phyloP scores from a whole-genome alignment of 2,888 invertebrate species.

The Galerucella calmariensis region DNA sequence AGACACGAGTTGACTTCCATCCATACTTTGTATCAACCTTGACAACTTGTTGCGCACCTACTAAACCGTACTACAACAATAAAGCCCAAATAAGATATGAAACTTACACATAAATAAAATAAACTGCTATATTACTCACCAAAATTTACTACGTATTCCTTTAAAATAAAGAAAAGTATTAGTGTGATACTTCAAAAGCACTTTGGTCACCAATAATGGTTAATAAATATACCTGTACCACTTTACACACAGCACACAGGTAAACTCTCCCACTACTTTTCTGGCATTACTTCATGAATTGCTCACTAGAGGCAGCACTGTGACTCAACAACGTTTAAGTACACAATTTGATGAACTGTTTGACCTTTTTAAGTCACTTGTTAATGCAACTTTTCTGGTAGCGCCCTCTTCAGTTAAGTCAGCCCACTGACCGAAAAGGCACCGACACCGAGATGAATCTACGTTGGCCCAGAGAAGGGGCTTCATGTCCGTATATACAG shows the following conservation, averaged over 20 bases:
- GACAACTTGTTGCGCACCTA: constrained; percentile 51
- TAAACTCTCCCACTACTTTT: constrained; percentile 35
- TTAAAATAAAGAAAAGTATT: constrained; percentile 28
- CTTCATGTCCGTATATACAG: too few relatives aligned
- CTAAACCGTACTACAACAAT: constrained; percentile 19
- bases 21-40: constrained; percentile 41
- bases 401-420: constrained; percentile 17
- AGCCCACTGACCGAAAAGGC: background rate
- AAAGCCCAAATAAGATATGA: constrained; percentile 8
- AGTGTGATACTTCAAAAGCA: constrained; percentile 37
- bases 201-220: constrained; percentile 44
- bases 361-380: constrained; percentile 38
- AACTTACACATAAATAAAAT: constrained; percentile 3
- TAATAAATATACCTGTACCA: constrained; percentile 47
- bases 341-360: constrained; percentile 39
- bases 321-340: constrained; percentile 32
- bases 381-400: constrained; percentile 28
- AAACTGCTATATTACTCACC: constrained; percentile 38
- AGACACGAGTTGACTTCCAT: constrained; percentile 4
- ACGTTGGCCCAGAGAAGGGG: too few relatives aligned
- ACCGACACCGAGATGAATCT: background rate
- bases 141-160: constrained; percentile 16
- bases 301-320: constrained; percentile 41
- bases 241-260: constrained; percentile 44
- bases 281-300: constrained; percentile 32